A percentile compares a stretch with the other conserved stretches of the same genome.
phyloP scores from a whole-genome alignment of 2,888 invertebrate species.

The Lepidonotus clava region DNA sequence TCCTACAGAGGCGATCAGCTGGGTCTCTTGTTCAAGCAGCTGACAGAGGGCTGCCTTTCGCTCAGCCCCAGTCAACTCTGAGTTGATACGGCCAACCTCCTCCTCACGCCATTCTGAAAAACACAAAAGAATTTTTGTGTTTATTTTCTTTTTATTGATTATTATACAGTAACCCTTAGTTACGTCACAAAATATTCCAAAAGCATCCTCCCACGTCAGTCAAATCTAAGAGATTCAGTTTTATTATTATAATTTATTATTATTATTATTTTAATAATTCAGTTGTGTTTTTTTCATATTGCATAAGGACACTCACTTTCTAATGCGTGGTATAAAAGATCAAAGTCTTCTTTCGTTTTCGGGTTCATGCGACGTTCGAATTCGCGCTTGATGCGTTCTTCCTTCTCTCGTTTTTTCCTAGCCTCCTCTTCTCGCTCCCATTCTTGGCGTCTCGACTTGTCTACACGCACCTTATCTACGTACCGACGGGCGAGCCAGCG shows the following conservation, averaged over 20 bases:
- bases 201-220: too few relatives aligned
- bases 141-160: too few relatives aligned
- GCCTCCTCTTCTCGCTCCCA: constrained; percentile 79
- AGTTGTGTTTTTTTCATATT: too few relatives aligned
- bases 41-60: constrained; percentile 81
- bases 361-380: constrained; percentile 80
- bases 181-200: too few relatives aligned
- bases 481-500: constrained; percentile 80
- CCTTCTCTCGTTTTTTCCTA: constrained; percentile 78
- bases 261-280: too few relatives aligned
- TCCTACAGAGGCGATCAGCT: constrained; percentile 80
- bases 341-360: constrained; percentile 80
- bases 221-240: too few relatives aligned
- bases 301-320: constrained; percentile 80
- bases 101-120: constrained; percentile 79
- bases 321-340: constrained; percentile 79
- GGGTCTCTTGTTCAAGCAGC: constrained; percentile 80
- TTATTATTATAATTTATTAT: too few relatives aligned
- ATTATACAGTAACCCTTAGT: too few relatives aligned
- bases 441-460: constrained; percentile 74
- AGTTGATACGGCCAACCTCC: constrained; percentile 78
- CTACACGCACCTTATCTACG: constrained; percentile 76
- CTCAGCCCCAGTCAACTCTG: constrained; percentile 78
- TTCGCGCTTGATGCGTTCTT: constrained; percentile 78
- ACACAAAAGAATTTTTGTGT: too few relatives aligned